phyloP scores from a whole-genome alignment of 2,113 vertebrate genomes.

The Corythornis cristatus region DNA sequence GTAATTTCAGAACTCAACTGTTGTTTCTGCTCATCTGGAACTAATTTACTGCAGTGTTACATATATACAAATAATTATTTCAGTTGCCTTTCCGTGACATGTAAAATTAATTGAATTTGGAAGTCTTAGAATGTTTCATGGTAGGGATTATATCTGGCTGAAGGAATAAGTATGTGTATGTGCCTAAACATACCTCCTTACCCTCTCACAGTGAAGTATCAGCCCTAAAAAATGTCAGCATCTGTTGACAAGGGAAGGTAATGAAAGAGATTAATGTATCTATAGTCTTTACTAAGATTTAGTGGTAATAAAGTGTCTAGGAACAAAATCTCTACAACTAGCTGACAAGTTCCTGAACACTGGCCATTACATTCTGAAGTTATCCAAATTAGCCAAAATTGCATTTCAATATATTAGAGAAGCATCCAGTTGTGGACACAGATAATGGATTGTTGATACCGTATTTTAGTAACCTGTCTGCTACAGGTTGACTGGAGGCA shows the following conservation, averaged over 20 bases:
- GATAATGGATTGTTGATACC: background rate
- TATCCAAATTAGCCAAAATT: background rate
- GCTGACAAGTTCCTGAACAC: background rate
- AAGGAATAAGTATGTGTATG: background rate
- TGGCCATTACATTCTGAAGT: background rate
- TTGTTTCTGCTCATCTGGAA: background rate
- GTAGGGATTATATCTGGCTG: background rate
- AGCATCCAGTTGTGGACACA: background rate
- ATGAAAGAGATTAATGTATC: background rate
- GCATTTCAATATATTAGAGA: background rate
- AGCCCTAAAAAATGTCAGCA: background rate
- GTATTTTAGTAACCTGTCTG: background rate
- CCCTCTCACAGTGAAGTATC: background rate
- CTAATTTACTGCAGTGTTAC: background rate
- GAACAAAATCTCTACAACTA: background rate
- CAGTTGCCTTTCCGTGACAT: background rate
- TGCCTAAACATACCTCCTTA: background rate
- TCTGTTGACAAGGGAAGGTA: background rate
- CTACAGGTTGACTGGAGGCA: background rate
- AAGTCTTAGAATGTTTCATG: background rate
- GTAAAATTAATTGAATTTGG: background rate
- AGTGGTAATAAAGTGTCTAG: background rate
- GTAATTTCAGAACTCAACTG: background rate
- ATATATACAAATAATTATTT: background rate
- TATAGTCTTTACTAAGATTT: background rate